Conservation (phyloP, 2,113 vertebrate species). For the Ictalurus furcatus region DNA sequence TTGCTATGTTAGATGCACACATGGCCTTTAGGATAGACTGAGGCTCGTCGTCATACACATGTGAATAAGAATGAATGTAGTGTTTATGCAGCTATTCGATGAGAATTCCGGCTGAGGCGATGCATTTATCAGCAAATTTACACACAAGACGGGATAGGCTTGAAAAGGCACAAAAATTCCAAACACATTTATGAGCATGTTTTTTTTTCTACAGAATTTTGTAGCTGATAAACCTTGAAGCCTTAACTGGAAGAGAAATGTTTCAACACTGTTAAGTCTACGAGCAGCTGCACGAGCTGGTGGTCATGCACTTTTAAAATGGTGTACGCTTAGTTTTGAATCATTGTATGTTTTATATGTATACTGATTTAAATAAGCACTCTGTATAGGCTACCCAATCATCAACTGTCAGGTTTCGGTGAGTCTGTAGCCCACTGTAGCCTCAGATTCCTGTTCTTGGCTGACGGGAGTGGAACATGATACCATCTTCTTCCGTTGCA, state of each 20-base stretch:
- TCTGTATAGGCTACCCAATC: neutral
- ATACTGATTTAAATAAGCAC: neutral
- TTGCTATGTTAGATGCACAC: constrained; percentile 20
- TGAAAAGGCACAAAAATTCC: neutral
- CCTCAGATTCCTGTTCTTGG: neutral
- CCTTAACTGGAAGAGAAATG: neutral
- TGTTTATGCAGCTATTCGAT: constrained; percentile 28
- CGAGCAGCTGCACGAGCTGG: neutral
- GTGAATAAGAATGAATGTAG: constrained; percentile 33
- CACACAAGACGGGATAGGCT: constrained; percentile 2
- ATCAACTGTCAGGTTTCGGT: neutral
- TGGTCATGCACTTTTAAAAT: neutral
- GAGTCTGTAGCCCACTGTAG: neutral
- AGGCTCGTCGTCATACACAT: constrained; percentile 23
- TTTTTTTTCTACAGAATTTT: constrained; percentile 8
- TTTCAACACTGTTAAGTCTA: neutral
- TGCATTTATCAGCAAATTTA: constrained; percentile 30
- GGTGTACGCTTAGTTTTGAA: neutral
- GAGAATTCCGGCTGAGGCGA: constrained; percentile 7
- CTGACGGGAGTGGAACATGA: neutral
- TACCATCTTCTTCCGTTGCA: neutral
- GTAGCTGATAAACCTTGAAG: neutral
- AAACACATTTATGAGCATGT: neutral
- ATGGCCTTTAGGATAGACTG: constrained; percentile 19
- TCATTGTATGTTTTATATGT: neutral